Evolutionary conservation across 2,797 vertebrate genomes (phyloP).

Genomic region (Ateles fusciceps): DNA sequence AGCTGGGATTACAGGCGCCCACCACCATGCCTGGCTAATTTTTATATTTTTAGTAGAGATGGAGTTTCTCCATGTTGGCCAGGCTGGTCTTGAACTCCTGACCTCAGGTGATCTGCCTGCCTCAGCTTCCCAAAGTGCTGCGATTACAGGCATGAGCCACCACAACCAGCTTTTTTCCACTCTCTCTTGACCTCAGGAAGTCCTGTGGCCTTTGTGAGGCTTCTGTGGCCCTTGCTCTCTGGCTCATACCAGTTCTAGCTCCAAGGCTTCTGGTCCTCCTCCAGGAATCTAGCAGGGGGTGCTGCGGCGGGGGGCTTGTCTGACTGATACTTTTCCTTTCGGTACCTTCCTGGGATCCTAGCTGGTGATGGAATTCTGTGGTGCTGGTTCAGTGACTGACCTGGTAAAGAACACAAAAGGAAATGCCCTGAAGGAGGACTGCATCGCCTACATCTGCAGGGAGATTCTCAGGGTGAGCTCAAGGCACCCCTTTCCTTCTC

Average conservation of each 20-base stretch:
- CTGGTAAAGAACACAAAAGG: constrained; percentile 96
- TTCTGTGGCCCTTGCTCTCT: not conserved
- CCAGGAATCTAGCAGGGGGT: not conserved
- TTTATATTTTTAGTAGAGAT: not conserved
- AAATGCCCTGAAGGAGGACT: constrained; percentile 94
- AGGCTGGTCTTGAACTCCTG: not conserved
- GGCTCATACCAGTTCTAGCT: not conserved
- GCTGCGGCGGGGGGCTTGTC: not conserved
- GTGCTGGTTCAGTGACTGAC: constrained; percentile 94
- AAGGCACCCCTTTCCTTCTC: not conserved
- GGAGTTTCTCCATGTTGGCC: not conserved
- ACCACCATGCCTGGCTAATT: not conserved
- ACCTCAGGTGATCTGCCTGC: not conserved
- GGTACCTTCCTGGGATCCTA: constrained; percentile 64
- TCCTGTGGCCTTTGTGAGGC: not conserved
- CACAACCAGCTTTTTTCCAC: not conserved
- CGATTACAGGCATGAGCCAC: not conserved
- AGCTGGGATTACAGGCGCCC: too few relatives aligned
- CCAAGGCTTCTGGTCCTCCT: not conserved
- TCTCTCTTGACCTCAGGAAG: not conserved
- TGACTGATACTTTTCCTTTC: not conserved
- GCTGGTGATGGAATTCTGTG: constrained; percentile 98
- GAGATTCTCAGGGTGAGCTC: constrained; percentile 92
- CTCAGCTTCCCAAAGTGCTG: not conserved
- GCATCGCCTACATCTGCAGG: constrained; percentile 95